Evolutionary conservation across 2,797 vertebrate species (phyloP).

Genomic region (Pitangus sulphuratus): DNA sequence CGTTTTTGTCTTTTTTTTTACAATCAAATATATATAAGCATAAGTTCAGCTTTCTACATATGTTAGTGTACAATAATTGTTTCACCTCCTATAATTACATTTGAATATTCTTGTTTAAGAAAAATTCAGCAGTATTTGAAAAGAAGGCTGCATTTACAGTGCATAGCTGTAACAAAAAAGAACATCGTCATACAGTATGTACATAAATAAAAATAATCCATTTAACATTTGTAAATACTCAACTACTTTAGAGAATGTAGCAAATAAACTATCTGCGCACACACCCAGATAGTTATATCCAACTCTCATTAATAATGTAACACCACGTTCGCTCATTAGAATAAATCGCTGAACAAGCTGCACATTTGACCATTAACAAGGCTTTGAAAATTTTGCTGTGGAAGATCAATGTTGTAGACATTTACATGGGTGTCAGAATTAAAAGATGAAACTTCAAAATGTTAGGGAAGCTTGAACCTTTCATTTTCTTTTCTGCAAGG

Average conservation of each 20-base stretch:
- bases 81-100: conserved; percentile 93
- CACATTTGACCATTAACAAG: conserved; percentile 86
- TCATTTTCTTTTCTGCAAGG: conserved; percentile 65
- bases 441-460: conserved; percentile 78
- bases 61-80: conserved; percentile 92
- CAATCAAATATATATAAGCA: conserved; percentile 94
- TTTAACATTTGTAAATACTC: conserved; percentile 95
- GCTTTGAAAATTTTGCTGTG: conserved; percentile 85
- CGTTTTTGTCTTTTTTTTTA: conserved; percentile 79
- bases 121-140: conserved; percentile 90
- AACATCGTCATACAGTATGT: conserved; percentile 90
- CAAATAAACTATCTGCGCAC: conserved; percentile 86
- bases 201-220: conserved; percentile 99
- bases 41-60: conserved; percentile 91
- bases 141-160: conserved; percentile 99
- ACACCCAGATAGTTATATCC: conserved; percentile 81
- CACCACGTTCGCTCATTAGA: conserved; percentile 87
- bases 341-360: conserved; percentile 86
- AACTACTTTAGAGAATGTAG: conserved; percentile 92
- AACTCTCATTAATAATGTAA: conserved; percentile 86
- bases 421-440: conserved; percentile 79
- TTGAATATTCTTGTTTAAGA: conserved; percentile 98
- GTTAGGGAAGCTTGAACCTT: conserved; percentile 75
- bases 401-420: conserved; percentile 82
- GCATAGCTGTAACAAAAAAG: conserved; percentile 99